A percentile compares a stretch with the other conserved stretches of the same genome.
Conservation (phyloP, 2,797 vertebrate species). For the Premnoplex brunnescens region DNA sequence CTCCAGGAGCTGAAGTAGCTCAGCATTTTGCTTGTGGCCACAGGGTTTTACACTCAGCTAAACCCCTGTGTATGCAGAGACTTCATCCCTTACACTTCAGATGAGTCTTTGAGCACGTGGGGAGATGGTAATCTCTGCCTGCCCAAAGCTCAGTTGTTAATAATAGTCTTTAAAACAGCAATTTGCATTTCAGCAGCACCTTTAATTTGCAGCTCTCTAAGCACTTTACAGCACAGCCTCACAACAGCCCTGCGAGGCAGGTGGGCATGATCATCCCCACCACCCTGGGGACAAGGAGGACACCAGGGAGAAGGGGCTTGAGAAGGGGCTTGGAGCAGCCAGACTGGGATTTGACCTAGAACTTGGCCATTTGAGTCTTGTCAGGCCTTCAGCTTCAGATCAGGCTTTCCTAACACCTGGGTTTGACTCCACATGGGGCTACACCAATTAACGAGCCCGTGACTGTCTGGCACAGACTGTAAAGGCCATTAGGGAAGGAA, state of each 20-base stretch:
- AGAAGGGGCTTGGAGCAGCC: background rate
- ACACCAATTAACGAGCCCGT: background rate
- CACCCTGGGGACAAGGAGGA: background rate
- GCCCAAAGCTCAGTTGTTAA: background rate
- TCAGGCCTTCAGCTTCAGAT: background rate
- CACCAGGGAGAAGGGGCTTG: background rate
- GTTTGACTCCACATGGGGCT: background rate
- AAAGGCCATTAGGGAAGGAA: background rate
- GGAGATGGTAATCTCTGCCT: background rate
- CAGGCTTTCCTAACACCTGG: accelerated
- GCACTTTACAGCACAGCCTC: background rate
- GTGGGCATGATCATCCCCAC: background rate
- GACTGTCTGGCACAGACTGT: background rate
- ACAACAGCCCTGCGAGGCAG: constrained; percentile 32
- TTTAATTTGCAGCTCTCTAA: constrained; percentile 26
- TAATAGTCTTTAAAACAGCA: background rate
- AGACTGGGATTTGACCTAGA: background rate
- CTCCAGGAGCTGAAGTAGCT: background rate
- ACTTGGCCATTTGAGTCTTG: background rate
- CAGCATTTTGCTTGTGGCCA: background rate
- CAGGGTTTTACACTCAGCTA: background rate
- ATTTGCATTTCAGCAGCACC: constrained; percentile 41
- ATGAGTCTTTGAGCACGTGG: background rate
- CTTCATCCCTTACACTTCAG: background rate
- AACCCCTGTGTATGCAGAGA: background rate